Percentiles rank a stretch among this genome's conserved stretches.
These are phyloP conservation scores for Morelia viridis DNA, from an alignment of 2,797 vertebrate genomes.

Conservation along the genomic window DNA sequence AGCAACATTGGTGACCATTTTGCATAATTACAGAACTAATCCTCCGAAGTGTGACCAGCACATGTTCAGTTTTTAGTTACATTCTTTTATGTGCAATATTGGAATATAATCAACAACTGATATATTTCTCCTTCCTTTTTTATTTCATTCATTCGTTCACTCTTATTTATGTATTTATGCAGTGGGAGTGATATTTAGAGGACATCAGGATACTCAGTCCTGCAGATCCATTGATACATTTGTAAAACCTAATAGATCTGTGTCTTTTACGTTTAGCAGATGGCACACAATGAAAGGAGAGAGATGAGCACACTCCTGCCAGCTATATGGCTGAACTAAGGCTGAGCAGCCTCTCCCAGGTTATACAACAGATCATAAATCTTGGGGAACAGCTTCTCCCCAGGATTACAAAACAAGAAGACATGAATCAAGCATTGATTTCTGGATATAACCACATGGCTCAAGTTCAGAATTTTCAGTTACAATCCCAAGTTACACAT, in stretches of 20 bases:
- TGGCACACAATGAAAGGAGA: neutral
- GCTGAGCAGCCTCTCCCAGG: neutral
- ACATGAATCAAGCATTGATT: neutral
- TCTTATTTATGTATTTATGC: neutral
- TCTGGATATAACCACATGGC: neutral
- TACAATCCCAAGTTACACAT: neutral
- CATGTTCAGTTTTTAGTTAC: constrained; percentile 27
- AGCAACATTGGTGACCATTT: constrained; percentile 2
- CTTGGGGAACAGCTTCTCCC: neutral
- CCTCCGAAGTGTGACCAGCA: neutral
- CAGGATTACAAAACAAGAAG: neutral
- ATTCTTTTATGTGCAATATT: constrained; percentile 8
- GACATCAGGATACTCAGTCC: neutral
- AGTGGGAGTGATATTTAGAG: neutral
- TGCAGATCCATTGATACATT: neutral
- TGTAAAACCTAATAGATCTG: neutral
- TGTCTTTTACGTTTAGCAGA: neutral
- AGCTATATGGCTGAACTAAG: neutral
- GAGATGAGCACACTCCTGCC: neutral
- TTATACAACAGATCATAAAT: neutral
- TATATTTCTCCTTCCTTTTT: neutral
- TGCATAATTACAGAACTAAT: constrained; percentile 13
- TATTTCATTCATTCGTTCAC: neutral
- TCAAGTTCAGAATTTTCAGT: neutral
- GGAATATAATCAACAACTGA: neutral